These are phyloP conservation scores for Trichosurus vulpecula DNA, from an alignment of 2,797 vertebrate species.

Conservation along the genomic window DNA sequence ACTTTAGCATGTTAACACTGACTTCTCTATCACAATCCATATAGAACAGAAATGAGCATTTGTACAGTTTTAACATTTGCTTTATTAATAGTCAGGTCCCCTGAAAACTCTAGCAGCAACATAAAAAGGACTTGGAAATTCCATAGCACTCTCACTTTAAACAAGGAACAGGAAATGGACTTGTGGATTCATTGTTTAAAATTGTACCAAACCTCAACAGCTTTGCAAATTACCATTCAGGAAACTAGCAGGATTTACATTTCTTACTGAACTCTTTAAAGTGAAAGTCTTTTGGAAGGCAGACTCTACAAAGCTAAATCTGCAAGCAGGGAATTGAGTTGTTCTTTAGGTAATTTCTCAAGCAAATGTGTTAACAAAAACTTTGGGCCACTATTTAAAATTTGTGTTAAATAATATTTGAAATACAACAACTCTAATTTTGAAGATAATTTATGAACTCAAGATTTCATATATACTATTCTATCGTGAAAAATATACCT, in stretches of 20 bases:
- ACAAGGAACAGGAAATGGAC: slow-evolving; percentile 23
- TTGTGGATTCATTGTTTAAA: slow-evolving; percentile 15
- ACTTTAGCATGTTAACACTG: slow-evolving; percentile 1
- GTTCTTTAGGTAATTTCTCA: slow-evolving; percentile 17
- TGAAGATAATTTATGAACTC: background rate
- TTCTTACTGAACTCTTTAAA: slow-evolving; percentile 21
- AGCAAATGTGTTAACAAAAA: background rate
- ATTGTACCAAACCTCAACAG: slow-evolving; percentile 35
- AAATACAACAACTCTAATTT: background rate
- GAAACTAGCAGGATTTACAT: background rate
- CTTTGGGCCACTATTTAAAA: background rate
- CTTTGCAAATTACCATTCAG: background rate
- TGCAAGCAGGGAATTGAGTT: slow-evolving; percentile 32
- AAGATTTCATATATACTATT: background rate
- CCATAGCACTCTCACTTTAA: slow-evolving; percentile 20
- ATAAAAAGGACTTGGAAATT: background rate
- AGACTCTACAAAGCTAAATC: background rate
- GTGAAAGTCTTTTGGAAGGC: background rate
- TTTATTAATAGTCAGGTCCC: background rate
- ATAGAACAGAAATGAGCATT: background rate
- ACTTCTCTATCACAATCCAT: background rate
- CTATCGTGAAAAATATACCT: background rate
- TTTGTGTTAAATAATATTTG: background rate
- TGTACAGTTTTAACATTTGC: slow-evolving; percentile 1
- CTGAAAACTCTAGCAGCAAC: slow-evolving; percentile 41